phyloP scores from a whole-genome alignment of 2,797 vertebrate species.

The Atherinosoma microstoma region DNA sequence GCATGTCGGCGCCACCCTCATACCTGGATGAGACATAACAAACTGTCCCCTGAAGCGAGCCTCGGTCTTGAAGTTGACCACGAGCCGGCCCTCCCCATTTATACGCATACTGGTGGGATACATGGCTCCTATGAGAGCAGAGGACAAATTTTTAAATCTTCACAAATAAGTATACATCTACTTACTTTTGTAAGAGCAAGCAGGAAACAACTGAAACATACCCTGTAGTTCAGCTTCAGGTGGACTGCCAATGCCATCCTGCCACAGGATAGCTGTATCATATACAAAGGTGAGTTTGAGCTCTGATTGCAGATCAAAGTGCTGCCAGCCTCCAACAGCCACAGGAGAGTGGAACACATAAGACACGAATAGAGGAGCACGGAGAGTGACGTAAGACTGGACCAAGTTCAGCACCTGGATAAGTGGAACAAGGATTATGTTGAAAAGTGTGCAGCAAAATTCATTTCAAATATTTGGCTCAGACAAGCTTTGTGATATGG shows the following conservation, averaged over 20 bases:
- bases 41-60: constrained; percentile 87
- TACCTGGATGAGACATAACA: constrained; percentile 89
- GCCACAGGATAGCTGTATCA: constrained; percentile 88
- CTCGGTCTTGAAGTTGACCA: constrained; percentile 87
- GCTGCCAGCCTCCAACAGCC: constrained; percentile 86
- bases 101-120: constrained; percentile 88
- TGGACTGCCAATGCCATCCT: constrained; percentile 87
- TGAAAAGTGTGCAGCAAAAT: background rate
- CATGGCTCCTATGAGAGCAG: constrained; percentile 82
- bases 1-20: background rate
- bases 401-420: constrained; percentile 87
- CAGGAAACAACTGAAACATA: constrained; percentile 38
- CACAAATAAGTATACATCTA: background rate
- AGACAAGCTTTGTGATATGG: background rate
- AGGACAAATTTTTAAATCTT: constrained; percentile 6
- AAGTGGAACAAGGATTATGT: background rate
- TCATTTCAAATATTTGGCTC: background rate
- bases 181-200: background rate
- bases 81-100: constrained; percentile 85
- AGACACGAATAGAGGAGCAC: constrained; percentile 86
- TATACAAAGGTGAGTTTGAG: constrained; percentile 88
- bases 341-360: constrained; percentile 88
- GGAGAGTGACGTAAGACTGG: constrained; percentile 87
- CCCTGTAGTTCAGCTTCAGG: constrained; percentile 88
- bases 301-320: constrained; percentile 89